phyloP scores from a whole-genome alignment of 2,888 invertebrate species.

The Gymnoscelis rufifasciata region DNA sequence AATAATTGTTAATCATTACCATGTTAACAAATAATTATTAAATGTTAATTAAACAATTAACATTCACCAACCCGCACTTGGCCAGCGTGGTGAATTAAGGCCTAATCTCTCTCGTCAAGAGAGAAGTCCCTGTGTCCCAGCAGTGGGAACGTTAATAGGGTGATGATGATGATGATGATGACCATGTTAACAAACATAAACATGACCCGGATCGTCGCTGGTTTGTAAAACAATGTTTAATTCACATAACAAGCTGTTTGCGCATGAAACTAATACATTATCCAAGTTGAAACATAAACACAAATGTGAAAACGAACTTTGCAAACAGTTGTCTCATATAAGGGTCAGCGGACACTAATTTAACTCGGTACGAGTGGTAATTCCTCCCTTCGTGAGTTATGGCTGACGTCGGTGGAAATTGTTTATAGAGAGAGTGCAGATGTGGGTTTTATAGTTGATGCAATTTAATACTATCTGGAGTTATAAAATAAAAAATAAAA shows the following conservation, averaged over 20 bases:
- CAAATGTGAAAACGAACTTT: slow-evolving; percentile 23
- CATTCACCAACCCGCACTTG: too few species aligned
- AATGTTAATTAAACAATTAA: too few species aligned
- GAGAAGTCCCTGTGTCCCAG: too few species aligned
- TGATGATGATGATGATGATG: too few species aligned
- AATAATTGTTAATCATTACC: too few species aligned
- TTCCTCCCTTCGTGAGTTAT: slow-evolving; percentile 26
- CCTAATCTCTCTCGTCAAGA: too few species aligned
- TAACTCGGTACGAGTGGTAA: slow-evolving; percentile 26
- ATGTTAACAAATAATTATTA: too few species aligned
- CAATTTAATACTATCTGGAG: too few species aligned
- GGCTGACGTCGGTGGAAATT: slow-evolving; percentile 13
- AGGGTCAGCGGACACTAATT: slow-evolving; percentile 24
- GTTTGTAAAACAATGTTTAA: background rate
- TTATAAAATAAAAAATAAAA: too few species aligned
- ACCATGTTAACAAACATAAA: background rate
- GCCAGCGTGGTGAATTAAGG: too few species aligned
- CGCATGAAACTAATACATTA: slow-evolving; percentile 16
- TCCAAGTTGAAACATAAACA: slow-evolving; percentile 20
- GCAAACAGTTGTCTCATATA: slow-evolving; percentile 23
- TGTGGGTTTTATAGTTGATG: too few species aligned
- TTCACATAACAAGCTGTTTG: background rate
- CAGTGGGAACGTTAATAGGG: too few species aligned
- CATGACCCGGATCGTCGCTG: background rate
- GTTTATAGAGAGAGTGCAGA: slow-evolving; percentile 5